Evolutionary conservation across 2,888 invertebrate species (phyloP), one percentile per base, ranked within the genome.

Genomic region (Noctua janthina): DNA sequence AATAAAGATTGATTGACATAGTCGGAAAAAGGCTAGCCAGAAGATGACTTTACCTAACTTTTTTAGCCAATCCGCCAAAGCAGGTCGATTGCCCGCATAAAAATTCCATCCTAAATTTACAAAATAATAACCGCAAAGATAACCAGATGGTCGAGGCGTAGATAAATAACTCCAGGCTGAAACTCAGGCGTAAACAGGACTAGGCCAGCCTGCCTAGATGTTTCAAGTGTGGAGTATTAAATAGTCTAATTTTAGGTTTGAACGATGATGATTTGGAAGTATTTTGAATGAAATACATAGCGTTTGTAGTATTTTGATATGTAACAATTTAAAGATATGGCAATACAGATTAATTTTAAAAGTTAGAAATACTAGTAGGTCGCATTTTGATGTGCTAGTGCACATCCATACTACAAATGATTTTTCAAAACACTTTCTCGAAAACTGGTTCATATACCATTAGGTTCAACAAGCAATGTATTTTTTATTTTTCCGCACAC

Each of bases 201-300:
- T 75, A 71, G 43, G 49, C 74, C 64, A 49, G 59, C 29, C 68
- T 73, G 68, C 8, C 72, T 76, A 68, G 29, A 56, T 69, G n/a
- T 43, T 77, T 87, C 88, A 86, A 86, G 85, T 87, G 81, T 39
- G 62, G 43, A 76, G 20, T 46, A n/a, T 76, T 71, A 74, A 70
- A 70, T 13, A 68, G 1, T 81, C 68, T 87, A 66, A 78, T 49
- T 76, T 78, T 85, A 81, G 74, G 1, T 46, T 15, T 68, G 23
- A 35, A 46, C 5, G 15, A 20, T 49, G 1, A 83, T 71, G 78
- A 8, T 46, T 54, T 67, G 67, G 46, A 71, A 67, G 7, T 11
- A 67, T 66, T 62, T 51, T 17, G 29, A 64, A 74, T 67, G 10
- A 29, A 64, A 35, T 17, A 64, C 15, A 15, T 29, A 15, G 6